phyloP scores from a whole-genome alignment of 37 sponge, comb jelly and placozoan species.

The Amphimedon queenslandica region DNA sequence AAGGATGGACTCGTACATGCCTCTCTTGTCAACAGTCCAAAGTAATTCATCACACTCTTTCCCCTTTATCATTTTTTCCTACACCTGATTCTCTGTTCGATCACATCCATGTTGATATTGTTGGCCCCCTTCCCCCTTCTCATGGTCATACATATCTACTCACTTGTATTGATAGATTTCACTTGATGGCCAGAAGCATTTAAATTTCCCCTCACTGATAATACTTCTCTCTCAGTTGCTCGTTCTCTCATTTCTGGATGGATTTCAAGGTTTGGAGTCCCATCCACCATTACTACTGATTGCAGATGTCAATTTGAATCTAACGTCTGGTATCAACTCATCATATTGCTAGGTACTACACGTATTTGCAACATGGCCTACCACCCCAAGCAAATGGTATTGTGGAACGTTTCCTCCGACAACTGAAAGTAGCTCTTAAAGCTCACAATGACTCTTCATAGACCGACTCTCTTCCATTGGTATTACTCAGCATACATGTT shows the following conservation, averaged over 20 bases:
- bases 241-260: conserved; percentile 29
- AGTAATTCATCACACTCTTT: conserved; percentile 3
- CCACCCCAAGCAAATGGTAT: too few species aligned
- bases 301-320: conserved; percentile 28
- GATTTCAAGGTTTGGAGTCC: conserved; percentile 43
- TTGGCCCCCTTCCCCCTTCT: too few species aligned
- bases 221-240: conserved; percentile 28
- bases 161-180: too few species aligned
- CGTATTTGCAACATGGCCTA: conserved; percentile 32
- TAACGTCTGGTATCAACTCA: conserved; percentile 19
- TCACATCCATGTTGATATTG: conserved; percentile 42
- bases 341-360: conserved; percentile 25
- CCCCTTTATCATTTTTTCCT: conserved; percentile 12
- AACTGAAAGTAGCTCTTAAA: too few species aligned
- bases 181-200: conserved; percentile 49
- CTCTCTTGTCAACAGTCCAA: conserved; percentile 24
- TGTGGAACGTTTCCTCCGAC: too few species aligned
- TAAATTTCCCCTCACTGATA: conserved; percentile 26
- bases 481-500: too few species aligned
- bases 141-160: too few species aligned
- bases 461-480: too few species aligned
- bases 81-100: conserved; percentile 26
- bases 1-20: conserved; percentile 28
- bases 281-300: conserved; percentile 37
- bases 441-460: too few species aligned